Evolutionary conservation across 2,797 vertebrate species (phyloP).

Genomic region (Channallabes apus): DNA sequence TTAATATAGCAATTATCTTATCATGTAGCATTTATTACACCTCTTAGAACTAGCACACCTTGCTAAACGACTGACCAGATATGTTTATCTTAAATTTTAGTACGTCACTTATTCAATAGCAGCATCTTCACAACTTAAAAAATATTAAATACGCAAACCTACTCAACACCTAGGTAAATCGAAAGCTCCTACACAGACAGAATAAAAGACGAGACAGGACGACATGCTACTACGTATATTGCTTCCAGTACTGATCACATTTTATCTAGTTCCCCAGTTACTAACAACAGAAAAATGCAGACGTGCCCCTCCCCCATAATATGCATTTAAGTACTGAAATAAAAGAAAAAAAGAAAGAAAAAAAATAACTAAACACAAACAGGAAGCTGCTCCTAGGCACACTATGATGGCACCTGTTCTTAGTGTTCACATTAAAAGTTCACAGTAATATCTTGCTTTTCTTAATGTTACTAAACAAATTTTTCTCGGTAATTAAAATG

Average conservation of each 20-base stretch:
- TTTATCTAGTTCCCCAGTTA: conserved; percentile 70
- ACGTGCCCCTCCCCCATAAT: conserved; percentile 49
- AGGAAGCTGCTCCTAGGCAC: conserved; percentile 57
- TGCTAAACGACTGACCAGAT: conserved; percentile 76
- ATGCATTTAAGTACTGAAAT: conserved; percentile 59
- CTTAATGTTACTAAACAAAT: conserved; percentile 48
- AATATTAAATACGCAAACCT: conserved; percentile 72
- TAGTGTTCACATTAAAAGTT: conserved; percentile 61
- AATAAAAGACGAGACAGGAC: conserved; percentile 76
- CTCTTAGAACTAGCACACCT: conserved; percentile 69
- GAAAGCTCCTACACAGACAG: conserved; percentile 74
- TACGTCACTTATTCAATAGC: conserved; percentile 81
- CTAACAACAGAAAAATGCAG: conserved; percentile 55
- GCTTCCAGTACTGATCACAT: conserved; percentile 84
- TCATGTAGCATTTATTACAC: conserved; percentile 71
- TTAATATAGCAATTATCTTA: conserved; percentile 66
- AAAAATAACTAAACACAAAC: conserved; percentile 60
- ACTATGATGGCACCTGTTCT: conserved; percentile 57
- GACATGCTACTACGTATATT: conserved; percentile 81
- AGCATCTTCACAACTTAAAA: conserved; percentile 80
- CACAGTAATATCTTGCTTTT: conserved; percentile 59
- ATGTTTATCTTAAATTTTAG: conserved; percentile 75
- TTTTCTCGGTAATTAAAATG: conserved; percentile 24
- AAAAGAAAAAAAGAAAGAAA: conserved; percentile 41
- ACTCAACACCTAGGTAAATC: conserved; percentile 73